Evolutionary conservation across 2,113 vertebrate species (phyloP).

Genomic region (Actenoides hombroni): DNA sequence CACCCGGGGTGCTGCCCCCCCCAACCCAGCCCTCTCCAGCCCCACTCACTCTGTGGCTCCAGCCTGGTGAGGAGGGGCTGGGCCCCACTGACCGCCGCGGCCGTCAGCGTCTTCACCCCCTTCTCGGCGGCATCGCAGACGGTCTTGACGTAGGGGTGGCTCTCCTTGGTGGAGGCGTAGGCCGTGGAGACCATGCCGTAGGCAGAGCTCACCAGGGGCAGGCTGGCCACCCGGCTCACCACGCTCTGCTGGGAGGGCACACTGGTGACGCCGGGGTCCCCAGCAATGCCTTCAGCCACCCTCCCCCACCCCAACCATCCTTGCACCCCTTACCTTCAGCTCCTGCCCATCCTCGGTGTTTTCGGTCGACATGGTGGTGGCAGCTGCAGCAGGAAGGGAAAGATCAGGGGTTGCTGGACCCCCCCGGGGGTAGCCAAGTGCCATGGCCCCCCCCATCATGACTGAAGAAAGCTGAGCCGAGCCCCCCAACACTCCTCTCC

Average conservation of each 20-base stretch:
- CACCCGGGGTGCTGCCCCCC: not conserved
- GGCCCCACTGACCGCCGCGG: slow-evolving; percentile 74
- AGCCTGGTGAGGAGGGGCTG: slow-evolving; percentile 86
- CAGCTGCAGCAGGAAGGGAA: not conserved
- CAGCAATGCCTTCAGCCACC: fast-evolving
- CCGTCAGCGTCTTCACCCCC: slow-evolving; percentile 52
- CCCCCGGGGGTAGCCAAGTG: not conserved
- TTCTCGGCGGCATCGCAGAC: slow-evolving; percentile 83
- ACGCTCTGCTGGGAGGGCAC: slow-evolving; percentile 65
- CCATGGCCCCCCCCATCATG: no score
- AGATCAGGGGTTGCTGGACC: not conserved
- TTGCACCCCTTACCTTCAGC: not conserved
- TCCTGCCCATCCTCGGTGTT: not conserved
- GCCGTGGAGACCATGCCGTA: slow-evolving; percentile 71
- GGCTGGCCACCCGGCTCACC: slow-evolving; percentile 75
- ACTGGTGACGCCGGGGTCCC: fast-evolving
- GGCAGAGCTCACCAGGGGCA: slow-evolving; percentile 84
- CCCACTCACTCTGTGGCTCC: slow-evolving; percentile 87
- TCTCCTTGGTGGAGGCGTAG: slow-evolving; percentile 86
- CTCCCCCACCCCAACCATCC: no score
- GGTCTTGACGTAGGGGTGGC: slow-evolving; percentile 80
- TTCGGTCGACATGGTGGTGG: not conserved
- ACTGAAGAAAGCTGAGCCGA: no score
- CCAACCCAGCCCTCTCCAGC: not conserved
- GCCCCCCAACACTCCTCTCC: no score